A percentile compares a stretch with the other conserved stretches of the same genome.
Evolutionary conservation across 2,888 invertebrate species (phyloP).

Genomic region (Pocota personata): DNA sequence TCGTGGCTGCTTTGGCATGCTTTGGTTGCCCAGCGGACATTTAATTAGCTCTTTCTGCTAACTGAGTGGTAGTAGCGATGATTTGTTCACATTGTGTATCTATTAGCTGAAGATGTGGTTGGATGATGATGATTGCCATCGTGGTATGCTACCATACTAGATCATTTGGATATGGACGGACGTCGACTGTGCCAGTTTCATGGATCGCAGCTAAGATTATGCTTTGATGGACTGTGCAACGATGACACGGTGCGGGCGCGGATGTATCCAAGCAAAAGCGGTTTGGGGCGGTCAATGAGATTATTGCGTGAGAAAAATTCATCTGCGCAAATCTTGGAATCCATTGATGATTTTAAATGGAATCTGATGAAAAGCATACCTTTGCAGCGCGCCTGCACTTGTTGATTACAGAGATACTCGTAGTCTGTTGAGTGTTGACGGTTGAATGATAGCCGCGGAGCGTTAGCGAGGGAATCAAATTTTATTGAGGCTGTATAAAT

Average conservation of each 20-base stretch:
- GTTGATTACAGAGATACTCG: conserved; percentile 40
- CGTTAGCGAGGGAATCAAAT: conserved; percentile 19
- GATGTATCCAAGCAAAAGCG: conserved; percentile 37
- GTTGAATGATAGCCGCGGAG: conserved; percentile 30
- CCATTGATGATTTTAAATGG: conserved; percentile 50
- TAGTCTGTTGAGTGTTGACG: neutral
- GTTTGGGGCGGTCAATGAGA: conserved; percentile 55
- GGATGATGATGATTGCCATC: conserved; percentile 61
- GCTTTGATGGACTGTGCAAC: conserved; percentile 43
- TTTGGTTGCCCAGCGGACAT: conserved; percentile 49
- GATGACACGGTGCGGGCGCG: conserved; percentile 26
- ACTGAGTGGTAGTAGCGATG: conserved; percentile 22
- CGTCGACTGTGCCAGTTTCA: conserved; percentile 61
- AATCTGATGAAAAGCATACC: conserved; percentile 55
- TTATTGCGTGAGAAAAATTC: conserved; percentile 73
- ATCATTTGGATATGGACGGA: conserved; percentile 64
- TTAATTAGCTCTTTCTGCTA: conserved; percentile 46
- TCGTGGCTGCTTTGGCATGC: conserved; percentile 14
- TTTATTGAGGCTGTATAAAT: conserved; percentile 68
- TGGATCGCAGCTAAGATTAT: conserved; percentile 58
- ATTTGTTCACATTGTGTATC: conserved; percentile 54
- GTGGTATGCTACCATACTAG: conserved; percentile 70
- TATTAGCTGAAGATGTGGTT: conserved; percentile 55
- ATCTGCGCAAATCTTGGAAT: conserved; percentile 59
- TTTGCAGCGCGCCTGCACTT: conserved; percentile 24